phyloP scores from a whole-genome alignment of 1,140 invertebrate species.

The Drosophila santomea region DNA sequence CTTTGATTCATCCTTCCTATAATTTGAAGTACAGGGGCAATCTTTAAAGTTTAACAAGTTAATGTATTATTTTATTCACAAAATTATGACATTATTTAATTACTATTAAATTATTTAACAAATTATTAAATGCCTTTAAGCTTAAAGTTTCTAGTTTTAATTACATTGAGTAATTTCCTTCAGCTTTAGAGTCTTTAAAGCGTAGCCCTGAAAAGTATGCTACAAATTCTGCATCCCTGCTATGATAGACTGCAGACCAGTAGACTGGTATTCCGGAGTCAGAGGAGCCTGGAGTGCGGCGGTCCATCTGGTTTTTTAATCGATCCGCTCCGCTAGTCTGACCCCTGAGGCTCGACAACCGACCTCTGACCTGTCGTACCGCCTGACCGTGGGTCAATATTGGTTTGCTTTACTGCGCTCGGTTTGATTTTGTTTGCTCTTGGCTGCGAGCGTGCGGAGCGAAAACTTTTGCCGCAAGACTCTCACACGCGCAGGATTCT shows the following conservation, averaged over 20 bases:
- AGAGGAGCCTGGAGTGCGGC: not conserved
- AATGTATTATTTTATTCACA: too few species aligned
- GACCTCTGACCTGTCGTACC: slow-evolving; percentile 9
- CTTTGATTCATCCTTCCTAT: too few species aligned
- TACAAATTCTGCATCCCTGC: not conserved
- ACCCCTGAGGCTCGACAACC: slow-evolving; percentile 2
- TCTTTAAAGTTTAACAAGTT: too few species aligned
- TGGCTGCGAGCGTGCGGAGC: slow-evolving; percentile 44
- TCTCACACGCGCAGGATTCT: slow-evolving; percentile 31
- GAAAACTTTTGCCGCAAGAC: slow-evolving; percentile 70
- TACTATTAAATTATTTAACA: too few species aligned
- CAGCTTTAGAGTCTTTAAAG: not conserved
- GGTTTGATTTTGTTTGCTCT: slow-evolving; percentile 77
- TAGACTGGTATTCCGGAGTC: not conserved
- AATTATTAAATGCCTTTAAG: too few species aligned
- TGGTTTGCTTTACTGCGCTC: slow-evolving; percentile 75
- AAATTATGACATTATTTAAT: too few species aligned
- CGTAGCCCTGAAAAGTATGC: not conserved
- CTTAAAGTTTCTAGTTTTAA: too few species aligned
- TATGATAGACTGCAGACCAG: not conserved
- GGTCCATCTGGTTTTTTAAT: slow-evolving; percentile 18
- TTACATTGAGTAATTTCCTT: too few species aligned
- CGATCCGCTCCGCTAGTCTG: slow-evolving; percentile 4
- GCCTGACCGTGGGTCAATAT: slow-evolving; percentile 66
- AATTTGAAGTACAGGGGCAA: too few species aligned